Conservation (phyloP, 2,888 invertebrate genomes). For the Lobophora halterata region DNA sequence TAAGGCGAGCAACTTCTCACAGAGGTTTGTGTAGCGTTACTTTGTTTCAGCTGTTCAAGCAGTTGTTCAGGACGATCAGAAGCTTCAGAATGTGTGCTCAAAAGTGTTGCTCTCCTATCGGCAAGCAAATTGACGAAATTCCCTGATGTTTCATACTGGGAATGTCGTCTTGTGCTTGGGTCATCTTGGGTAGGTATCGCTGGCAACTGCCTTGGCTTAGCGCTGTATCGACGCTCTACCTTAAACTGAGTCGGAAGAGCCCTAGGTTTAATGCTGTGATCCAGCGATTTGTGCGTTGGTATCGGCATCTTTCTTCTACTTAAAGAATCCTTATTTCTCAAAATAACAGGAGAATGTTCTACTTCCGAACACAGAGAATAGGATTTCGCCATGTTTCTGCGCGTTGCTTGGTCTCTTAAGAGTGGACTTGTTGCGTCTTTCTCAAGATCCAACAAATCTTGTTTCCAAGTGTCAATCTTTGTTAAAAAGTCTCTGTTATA, state of each 20-base stretch:
- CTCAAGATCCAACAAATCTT: constrained; percentile 11
- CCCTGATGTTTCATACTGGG: constrained; percentile 16
- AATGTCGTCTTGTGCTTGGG: constrained; percentile 11
- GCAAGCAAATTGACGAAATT: constrained; percentile 14
- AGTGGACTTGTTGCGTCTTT: constrained; percentile 13
- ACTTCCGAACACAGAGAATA: constrained; percentile 5
- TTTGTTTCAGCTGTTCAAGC: too few relatives aligned
- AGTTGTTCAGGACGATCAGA: too few relatives aligned
- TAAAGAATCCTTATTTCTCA: not conserved
- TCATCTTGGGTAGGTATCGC: constrained; percentile 6
- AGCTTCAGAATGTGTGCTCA: constrained; percentile 2
- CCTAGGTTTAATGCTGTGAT: not conserved
- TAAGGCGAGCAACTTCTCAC: too few relatives aligned
- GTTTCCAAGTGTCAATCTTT: constrained; percentile 17
- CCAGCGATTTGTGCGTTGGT: not conserved
- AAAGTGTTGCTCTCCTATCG: constrained; percentile 14
- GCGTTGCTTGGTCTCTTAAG: not conserved
- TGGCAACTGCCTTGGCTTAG: constrained; percentile 14
- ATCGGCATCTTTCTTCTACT: not conserved
- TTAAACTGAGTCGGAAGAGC: constrained; percentile 2
- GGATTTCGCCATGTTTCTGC: constrained; percentile 3
- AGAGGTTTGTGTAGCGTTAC: too few relatives aligned
- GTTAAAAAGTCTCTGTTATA: constrained; percentile 12
- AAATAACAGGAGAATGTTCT: not conserved
- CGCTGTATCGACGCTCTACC: constrained; percentile 7